A percentile compares a stretch with the other conserved stretches of the same genome.
Evolutionary conservation across 1,140 invertebrate genomes (phyloP).

Genomic region (Bombus vancouverensis): DNA sequence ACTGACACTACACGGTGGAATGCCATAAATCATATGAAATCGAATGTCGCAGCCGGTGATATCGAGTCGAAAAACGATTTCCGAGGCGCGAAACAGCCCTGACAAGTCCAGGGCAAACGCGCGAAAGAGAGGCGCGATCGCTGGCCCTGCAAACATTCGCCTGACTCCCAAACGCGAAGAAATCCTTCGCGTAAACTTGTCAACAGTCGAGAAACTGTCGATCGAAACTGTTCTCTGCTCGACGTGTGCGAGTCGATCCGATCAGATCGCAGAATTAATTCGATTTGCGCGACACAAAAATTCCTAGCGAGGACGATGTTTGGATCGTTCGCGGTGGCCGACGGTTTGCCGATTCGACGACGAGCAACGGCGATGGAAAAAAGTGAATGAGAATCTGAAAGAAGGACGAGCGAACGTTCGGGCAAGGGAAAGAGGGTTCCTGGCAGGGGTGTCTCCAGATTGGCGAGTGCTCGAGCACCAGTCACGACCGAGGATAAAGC

Average conservation of each 20-base stretch:
- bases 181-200: neutral
- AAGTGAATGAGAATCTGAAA: neutral
- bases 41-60: neutral
- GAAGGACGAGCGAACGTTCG: neutral
- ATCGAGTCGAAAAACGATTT: neutral
- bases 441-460: constrained; percentile 21
- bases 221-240: neutral
- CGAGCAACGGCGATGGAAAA: neutral
- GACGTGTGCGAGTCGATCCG: too few species aligned
- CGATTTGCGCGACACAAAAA: neutral
- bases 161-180: neutral
- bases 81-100: neutral
- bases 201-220: neutral
- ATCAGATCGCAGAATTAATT: too few species aligned
- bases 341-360: neutral
- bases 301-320: neutral
- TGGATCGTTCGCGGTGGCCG: neutral
- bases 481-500: constrained; percentile 3
- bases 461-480: constrained; percentile 53
- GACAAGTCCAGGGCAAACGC: neutral
- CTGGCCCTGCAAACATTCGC: neutral
- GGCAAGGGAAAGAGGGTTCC: neutral
- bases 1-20: fast-evolving
- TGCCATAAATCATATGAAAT: neutral
- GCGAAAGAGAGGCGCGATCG: neutral